Conservation (phyloP, 2,888 invertebrate species). For the Eupithecia centaureata region DNA sequence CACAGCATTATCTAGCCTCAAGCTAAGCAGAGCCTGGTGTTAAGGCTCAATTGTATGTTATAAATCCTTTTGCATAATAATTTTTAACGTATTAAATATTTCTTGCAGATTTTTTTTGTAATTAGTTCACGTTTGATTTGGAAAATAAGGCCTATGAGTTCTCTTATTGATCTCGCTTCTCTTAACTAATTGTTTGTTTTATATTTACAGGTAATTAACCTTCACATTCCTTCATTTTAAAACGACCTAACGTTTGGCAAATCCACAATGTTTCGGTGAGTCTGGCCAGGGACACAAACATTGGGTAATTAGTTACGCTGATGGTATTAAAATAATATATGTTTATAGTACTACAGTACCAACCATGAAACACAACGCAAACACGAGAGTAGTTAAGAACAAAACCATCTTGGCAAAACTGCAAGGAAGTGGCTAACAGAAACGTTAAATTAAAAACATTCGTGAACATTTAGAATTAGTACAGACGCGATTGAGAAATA, state of each 20-base stretch:
- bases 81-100: neutral
- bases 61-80: neutral
- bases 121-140: no score
- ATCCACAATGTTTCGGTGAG: slow-evolving; percentile 74
- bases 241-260: slow-evolving; percentile 74
- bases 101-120: slow-evolving; percentile 32
- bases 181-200: slow-evolving; percentile 63
- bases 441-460: slow-evolving; percentile 6
- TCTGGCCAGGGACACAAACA: slow-evolving; percentile 66
- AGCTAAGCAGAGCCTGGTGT: no score
- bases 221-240: slow-evolving; percentile 77
- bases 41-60: no score
- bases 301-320: slow-evolving; percentile 65
- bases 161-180: slow-evolving; percentile 33
- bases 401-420: slow-evolving; percentile 14
- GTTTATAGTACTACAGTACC: slow-evolving; percentile 29
- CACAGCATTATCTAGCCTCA: no score
- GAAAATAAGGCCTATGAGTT: no score
- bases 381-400: slow-evolving; percentile 15
- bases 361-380: slow-evolving; percentile 9
- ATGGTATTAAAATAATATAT: slow-evolving; percentile 42
- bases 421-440: slow-evolving; percentile 5
- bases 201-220: slow-evolving; percentile 82
- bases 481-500: slow-evolving; percentile 8
- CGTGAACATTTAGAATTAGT: neutral